Evolutionary conservation across 2,113 vertebrate species (phyloP).

Genomic region (Microcebus griseorufus): DNA sequence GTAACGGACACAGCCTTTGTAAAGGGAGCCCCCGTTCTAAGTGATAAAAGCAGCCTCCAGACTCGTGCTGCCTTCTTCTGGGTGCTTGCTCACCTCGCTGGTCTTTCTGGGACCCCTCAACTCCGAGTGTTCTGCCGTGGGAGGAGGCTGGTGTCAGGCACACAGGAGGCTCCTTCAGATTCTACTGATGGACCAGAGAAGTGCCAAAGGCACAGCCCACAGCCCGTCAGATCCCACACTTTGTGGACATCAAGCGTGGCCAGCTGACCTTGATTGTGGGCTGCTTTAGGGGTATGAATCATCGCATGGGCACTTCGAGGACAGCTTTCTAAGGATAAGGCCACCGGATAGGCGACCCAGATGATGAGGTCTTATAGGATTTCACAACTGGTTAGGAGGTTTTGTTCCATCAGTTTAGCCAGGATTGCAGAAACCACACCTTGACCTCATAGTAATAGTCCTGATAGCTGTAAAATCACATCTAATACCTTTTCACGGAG

Average conservation of each 20-base stretch:
- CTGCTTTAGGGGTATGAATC: neutral
- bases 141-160: neutral
- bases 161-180: neutral
- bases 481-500: slow-evolving; percentile 5
- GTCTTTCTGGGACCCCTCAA: neutral
- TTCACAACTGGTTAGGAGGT: slow-evolving; percentile 40
- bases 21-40: neutral
- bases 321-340: neutral
- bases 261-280: neutral
- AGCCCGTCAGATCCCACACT: neutral
- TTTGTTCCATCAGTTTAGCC: slow-evolving; percentile 40
- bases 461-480: slow-evolving; percentile 27
- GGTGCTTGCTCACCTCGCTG: neutral
- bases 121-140: neutral
- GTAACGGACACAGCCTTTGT: neutral
- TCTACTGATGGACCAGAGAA: neutral
- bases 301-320: neutral
- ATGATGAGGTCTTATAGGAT: neutral
- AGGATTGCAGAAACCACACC: neutral
- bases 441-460: neutral
- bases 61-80: neutral
- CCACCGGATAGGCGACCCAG: neutral
- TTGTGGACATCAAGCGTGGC: neutral
- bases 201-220: neutral
- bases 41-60: neutral